phyloP scores from a whole-genome alignment of 2,113 vertebrate genomes.

The Apteryx owenii region DNA sequence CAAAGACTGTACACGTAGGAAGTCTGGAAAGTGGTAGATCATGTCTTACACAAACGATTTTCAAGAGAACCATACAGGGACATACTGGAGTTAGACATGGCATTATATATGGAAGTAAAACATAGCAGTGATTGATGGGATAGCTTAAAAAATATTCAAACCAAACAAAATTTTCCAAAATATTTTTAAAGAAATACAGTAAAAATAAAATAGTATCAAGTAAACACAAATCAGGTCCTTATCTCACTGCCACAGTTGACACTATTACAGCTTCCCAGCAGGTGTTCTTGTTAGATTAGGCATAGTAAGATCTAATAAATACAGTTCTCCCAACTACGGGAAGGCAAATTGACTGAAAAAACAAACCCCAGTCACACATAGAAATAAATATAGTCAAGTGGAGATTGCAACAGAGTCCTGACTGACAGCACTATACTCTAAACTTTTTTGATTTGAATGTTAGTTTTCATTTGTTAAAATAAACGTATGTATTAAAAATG shows the following conservation, averaged over 20 bases:
- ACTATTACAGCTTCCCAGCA: constrained; percentile 36
- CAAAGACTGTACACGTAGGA: background rate
- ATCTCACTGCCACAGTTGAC: background rate
- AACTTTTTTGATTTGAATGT: background rate
- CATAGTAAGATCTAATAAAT: constrained; percentile 5
- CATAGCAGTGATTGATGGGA: background rate
- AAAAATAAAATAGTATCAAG: constrained; percentile 44
- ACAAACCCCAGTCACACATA: background rate
- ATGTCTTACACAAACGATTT: background rate
- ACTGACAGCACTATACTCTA: background rate
- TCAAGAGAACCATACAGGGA: background rate
- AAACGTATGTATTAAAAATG: constrained; percentile 16
- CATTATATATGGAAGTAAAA: background rate
- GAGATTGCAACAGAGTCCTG: background rate
- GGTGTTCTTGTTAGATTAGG: constrained; percentile 23
- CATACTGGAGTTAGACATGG: background rate
- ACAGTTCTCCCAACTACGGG: background rate
- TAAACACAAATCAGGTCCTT: constrained; percentile 43
- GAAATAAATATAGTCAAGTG: background rate
- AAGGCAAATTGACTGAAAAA: constrained; percentile 54
- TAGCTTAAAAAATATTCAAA: constrained; percentile 25
- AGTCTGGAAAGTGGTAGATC: background rate
- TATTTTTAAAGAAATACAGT: constrained; percentile 17
- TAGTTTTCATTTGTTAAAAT: constrained; percentile 27
- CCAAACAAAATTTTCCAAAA: background rate